phyloP scores from a whole-genome alignment of 1,140 invertebrate genomes.

The Lordiphosa clarofinis region DNA sequence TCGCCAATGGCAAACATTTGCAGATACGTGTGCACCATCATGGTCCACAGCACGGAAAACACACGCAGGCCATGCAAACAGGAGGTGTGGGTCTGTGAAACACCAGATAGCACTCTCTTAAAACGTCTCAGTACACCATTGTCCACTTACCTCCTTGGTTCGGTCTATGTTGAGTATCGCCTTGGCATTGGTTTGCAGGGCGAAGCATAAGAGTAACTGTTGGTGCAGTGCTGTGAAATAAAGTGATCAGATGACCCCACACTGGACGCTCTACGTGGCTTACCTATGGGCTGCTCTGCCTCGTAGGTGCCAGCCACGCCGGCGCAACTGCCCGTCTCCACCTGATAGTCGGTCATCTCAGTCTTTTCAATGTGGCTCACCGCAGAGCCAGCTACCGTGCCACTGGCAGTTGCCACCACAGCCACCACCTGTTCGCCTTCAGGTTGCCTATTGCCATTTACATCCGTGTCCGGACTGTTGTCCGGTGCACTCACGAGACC shows the following conservation, averaged over 20 bases:
- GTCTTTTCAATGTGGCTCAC: conserved; percentile 27
- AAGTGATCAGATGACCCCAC: neutral
- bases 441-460: conserved; percentile 43
- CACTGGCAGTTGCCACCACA: conserved; percentile 14
- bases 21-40: conserved; percentile 93
- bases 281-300: conserved; percentile 64
- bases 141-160: conserved; percentile 63
- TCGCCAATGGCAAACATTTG: conserved; percentile 89
- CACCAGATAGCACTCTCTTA: conserved; percentile 9
- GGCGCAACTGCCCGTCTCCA: conserved; percentile 63
- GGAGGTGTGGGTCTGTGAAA: conserved; percentile 83
- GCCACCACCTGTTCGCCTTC: conserved; percentile 21
- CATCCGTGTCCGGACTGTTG: conserved; percentile 41
- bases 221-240: conserved; percentile 72
- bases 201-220: conserved; percentile 80
- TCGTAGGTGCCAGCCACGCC: conserved; percentile 64
- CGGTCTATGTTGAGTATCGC: conserved; percentile 83
- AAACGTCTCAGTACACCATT: neutral
- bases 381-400: conserved; percentile 8
- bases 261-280: neutral
- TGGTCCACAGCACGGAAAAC: conserved; percentile 93
- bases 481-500: conserved; percentile 22
- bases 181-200: conserved; percentile 82
- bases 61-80: conserved; percentile 92
- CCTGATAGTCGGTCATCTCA: conserved; percentile 61